Conservation (phyloP, 2,888 invertebrate genomes). For the Oxycera nigricornis region DNA sequence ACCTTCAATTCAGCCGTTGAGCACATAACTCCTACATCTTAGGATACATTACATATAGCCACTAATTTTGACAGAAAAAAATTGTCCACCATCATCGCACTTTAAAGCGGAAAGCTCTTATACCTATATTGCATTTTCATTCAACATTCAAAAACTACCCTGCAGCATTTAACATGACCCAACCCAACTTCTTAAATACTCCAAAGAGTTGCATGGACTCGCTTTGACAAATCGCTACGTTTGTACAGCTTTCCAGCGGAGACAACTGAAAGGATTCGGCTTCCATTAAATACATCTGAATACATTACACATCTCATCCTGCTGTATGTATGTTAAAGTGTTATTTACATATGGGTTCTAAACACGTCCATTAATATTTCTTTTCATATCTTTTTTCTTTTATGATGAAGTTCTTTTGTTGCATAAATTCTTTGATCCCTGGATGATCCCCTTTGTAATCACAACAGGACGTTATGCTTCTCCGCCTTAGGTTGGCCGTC, state of each 20-base stretch:
- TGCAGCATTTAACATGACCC: constrained; percentile 13
- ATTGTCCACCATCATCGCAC: no score
- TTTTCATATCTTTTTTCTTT: constrained; percentile 24
- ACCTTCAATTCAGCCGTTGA: no score
- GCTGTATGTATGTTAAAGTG: constrained; percentile 24
- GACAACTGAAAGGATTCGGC: constrained; percentile 6
- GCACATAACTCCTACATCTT: no score
- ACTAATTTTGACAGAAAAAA: no score
- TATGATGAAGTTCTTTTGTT: constrained; percentile 19
- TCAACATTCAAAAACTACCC: constrained; percentile 16
- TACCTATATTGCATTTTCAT: no score
- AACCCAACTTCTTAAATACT: constrained; percentile 19
- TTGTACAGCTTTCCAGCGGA: neutral
- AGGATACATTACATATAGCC: no score
- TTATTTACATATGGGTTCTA: constrained; percentile 33
- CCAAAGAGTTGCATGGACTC: neutral
- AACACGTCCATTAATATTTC: constrained; percentile 36
- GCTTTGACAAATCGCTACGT: constrained; percentile 14
- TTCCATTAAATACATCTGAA: neutral
- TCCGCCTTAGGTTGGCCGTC: no score
- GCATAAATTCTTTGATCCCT: constrained; percentile 26
- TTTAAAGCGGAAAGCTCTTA: no score
- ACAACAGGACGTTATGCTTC: constrained; percentile 16
- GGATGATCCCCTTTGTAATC: constrained; percentile 33
- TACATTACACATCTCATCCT: constrained; percentile 5